phyloP scores from a whole-genome alignment of 2,888 invertebrate species.

The Tipula helvola region DNA sequence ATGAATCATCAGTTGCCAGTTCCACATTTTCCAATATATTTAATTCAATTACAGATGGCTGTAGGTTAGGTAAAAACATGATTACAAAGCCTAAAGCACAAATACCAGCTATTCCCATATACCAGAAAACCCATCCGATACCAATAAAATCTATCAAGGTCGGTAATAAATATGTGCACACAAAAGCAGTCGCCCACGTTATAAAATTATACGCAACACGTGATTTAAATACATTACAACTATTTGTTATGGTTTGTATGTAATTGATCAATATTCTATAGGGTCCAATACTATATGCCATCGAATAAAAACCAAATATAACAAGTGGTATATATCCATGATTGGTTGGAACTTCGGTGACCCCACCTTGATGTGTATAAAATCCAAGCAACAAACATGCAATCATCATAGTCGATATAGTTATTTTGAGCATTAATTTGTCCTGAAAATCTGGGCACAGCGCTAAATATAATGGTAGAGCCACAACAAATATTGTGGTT shows the following conservation, averaged over 20 bases:
- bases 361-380: constrained; percentile 16
- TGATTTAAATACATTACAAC: constrained; percentile 14
- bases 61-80: constrained; percentile 13
- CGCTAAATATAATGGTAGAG: not conserved
- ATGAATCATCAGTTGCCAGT: not conserved
- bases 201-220: constrained; percentile 21
- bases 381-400: constrained; percentile 15
- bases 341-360: constrained; percentile 14
- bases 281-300: constrained; percentile 16
- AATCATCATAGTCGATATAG: constrained; percentile 13
- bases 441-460: not conserved
- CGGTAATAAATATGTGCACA: constrained; percentile 48
- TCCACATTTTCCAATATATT: not conserved
- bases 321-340: constrained; percentile 15
- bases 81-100: constrained; percentile 47
- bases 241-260: constrained; percentile 9
- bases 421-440: not conserved
- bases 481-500: not conserved
- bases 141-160: constrained; percentile 42
- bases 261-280: constrained; percentile 16
- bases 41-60: not conserved
- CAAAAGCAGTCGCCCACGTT: constrained; percentile 57
- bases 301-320: constrained; percentile 15
- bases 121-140: constrained; percentile 50
- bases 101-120: constrained; percentile 49